Evolutionary conservation across 2,888 invertebrate genomes (phyloP).

Genomic region (Nomada flava): DNA sequence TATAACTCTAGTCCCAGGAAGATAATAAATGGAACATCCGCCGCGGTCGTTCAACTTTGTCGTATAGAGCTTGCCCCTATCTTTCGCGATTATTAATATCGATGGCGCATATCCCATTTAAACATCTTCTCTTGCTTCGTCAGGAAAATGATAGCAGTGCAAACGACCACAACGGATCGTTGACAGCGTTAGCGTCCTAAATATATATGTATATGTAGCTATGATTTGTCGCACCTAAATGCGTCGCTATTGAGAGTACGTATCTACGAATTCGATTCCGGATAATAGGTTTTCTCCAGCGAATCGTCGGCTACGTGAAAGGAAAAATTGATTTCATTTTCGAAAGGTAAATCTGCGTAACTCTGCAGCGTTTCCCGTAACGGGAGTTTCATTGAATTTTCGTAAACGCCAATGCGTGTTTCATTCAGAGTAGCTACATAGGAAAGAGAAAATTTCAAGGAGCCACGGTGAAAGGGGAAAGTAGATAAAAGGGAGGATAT

Average conservation of each 20-base stretch:
- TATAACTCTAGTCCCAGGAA: constrained; percentile 40
- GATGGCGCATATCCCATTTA: not conserved
- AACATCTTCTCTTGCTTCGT: not conserved
- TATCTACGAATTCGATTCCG: constrained; percentile 7
- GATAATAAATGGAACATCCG: constrained; percentile 40
- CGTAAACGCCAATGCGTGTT: not conserved
- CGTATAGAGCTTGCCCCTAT: not conserved
- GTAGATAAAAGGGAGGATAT: constrained; percentile 26
- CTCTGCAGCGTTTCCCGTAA: not conserved
- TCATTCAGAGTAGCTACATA: not conserved
- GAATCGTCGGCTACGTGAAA: constrained; percentile 13
- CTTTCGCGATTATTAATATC: constrained; percentile 4
- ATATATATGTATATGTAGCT: not conserved
- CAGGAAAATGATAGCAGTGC: not conserved
- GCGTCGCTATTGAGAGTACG: not conserved
- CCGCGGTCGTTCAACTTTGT: constrained; percentile 49
- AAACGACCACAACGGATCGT: constrained; percentile 29
- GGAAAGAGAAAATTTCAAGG: constrained; percentile 17
- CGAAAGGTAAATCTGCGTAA: not conserved
- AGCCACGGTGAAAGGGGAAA: constrained; percentile 28
- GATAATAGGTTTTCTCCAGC: not conserved
- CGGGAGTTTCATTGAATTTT: not conserved
- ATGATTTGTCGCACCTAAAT: not conserved
- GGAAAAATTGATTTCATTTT: constrained; percentile 31
- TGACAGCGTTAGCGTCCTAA: not conserved